Percentiles rank a stretch among this genome's conserved stretches.
phyloP scores from a whole-genome alignment of 1,140 invertebrate species.

The Augochlora pura region DNA sequence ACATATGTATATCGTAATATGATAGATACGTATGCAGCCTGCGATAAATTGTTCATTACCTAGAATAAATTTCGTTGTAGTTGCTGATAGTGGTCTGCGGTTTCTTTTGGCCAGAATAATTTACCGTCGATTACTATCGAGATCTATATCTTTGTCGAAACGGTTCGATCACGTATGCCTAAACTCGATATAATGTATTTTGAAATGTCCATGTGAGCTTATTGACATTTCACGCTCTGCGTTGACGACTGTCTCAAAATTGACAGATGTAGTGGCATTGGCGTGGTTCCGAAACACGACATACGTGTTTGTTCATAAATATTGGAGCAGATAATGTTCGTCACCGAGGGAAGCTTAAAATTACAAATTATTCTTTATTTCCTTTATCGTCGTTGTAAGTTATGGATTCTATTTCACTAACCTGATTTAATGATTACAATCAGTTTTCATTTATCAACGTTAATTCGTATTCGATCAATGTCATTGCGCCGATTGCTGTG shows the following conservation, averaged over 20 bases:
- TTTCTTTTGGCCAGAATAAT: conserved; percentile 25
- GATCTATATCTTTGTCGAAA: neutral
- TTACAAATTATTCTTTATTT: too few relatives aligned
- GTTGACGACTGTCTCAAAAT: neutral
- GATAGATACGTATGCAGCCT: neutral
- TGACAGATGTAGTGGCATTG: too few relatives aligned
- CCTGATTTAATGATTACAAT: too few relatives aligned
- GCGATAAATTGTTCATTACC: neutral
- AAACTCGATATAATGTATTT: neutral
- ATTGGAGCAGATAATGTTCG: too few relatives aligned
- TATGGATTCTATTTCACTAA: too few relatives aligned
- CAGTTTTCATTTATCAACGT: too few relatives aligned
- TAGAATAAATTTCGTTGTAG: neutral
- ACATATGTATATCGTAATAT: neutral
- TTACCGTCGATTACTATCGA: neutral
- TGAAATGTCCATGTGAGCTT: neutral
- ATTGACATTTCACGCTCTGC: neutral
- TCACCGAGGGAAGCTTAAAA: too few relatives aligned
- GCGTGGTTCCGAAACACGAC: too few relatives aligned
- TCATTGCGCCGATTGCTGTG: too few relatives aligned
- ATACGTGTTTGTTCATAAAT: too few relatives aligned
- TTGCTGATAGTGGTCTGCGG: conserved; percentile 28
- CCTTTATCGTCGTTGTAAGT: too few relatives aligned
- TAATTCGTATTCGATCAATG: too few relatives aligned
- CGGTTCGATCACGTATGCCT: neutral